phyloP scores from a whole-genome alignment of 1,140 invertebrate species.

The Hyles euphorbiae region DNA sequence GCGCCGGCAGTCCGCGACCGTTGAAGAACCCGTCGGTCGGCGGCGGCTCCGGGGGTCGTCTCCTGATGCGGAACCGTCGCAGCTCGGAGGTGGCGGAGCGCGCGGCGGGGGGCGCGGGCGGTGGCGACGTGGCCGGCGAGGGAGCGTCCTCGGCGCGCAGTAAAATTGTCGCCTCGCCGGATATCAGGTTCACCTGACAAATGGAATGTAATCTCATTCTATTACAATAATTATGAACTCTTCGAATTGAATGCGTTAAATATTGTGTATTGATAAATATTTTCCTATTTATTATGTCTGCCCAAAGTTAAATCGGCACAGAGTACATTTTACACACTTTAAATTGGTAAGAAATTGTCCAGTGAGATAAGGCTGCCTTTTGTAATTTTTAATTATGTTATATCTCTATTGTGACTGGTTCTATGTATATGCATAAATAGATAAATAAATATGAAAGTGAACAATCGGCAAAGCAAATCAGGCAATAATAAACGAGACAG shows the following conservation, averaged over 20 bases:
- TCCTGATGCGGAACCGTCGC: slow-evolving; percentile 25
- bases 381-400: too few relatives aligned
- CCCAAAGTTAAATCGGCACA: not conserved
- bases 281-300: not conserved
- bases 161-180: slow-evolving; percentile 47
- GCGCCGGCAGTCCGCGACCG: slow-evolving; percentile 16
- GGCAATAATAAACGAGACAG: not conserved
- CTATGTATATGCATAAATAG: too few relatives aligned
- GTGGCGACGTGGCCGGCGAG: slow-evolving; percentile 23
- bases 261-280: not conserved
- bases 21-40: slow-evolving; percentile 21
- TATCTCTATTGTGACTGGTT: too few relatives aligned
- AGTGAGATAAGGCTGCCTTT: too few relatives aligned
- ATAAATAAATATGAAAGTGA: too few relatives aligned
- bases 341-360: not conserved
- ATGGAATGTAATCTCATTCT: not conserved
- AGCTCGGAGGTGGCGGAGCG: slow-evolving; percentile 18
- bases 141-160: slow-evolving; percentile 52
- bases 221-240: not conserved
- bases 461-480: too few relatives aligned
- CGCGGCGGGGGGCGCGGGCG: slow-evolving; percentile 21
- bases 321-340: not conserved
- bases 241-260: not conserved
- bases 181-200: slow-evolving; percentile 37
- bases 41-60: slow-evolving; percentile 5